Evolutionary conservation across 2,113 vertebrate species (phyloP).

Genomic region (Macaca mulatta): DNA sequence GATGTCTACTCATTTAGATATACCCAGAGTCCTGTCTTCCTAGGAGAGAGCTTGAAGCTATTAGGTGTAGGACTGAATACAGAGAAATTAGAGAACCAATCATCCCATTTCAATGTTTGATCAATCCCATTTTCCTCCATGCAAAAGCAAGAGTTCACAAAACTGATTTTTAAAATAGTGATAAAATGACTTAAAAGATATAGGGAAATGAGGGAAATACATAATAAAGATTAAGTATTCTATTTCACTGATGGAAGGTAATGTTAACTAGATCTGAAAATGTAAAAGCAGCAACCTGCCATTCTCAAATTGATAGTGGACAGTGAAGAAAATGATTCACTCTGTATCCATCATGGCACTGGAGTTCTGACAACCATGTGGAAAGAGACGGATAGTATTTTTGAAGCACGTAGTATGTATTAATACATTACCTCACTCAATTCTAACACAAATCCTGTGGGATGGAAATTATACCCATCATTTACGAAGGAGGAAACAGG

Average conservation of each 20-base stretch:
- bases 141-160: not conserved
- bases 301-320: not conserved
- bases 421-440: not conserved
- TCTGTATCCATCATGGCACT: not conserved
- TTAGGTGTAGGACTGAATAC: not conserved
- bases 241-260: not conserved
- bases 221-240: not conserved
- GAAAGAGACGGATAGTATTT: not conserved
- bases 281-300: not conserved
- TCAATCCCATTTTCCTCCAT: not conserved
- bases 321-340: not conserved
- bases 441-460: not conserved
- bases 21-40: not conserved
- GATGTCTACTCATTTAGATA: not conserved
- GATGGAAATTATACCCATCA: not conserved
- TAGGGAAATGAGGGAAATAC: not conserved
- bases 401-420: not conserved
- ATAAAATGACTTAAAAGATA: not conserved
- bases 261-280: not conserved
- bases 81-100: not conserved
- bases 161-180: not conserved
- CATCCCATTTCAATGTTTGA: not conserved
- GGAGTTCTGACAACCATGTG: not conserved
- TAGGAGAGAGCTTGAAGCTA: not conserved
- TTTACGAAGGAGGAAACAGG: not conserved